Conservation (phyloP, 1,140 invertebrate species). For the Trinorchestia longiramus region DNA sequence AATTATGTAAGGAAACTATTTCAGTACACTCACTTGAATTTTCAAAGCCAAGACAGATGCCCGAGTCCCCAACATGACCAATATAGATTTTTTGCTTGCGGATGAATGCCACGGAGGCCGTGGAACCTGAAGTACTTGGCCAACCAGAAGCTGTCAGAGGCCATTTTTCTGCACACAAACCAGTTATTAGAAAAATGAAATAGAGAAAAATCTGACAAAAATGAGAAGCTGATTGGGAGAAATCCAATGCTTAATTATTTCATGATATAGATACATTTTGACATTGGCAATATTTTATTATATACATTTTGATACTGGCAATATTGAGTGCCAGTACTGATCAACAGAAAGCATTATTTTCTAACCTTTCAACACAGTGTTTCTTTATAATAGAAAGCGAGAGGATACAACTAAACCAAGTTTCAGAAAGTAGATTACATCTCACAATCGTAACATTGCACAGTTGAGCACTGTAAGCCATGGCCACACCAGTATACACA, state of each 20-base stretch:
- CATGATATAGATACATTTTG: no score
- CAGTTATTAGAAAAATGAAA: neutral
- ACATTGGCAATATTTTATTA: no score
- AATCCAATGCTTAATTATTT: neutral
- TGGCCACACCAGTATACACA: no score
- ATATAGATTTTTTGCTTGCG: conserved; percentile 94
- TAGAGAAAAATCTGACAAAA: neutral
- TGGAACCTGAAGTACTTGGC: conserved; percentile 96
- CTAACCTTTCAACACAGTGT: no score
- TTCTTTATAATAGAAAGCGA: no score
- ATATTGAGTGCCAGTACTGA: no score
- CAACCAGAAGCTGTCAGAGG: conserved; percentile 91
- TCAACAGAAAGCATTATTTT: no score
- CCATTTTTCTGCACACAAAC: conserved; percentile 75
- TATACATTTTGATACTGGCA: no score
- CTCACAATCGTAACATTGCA: no score
- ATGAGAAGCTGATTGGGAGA: neutral
- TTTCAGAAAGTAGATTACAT: no score
- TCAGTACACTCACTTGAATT: conserved; percentile 51
- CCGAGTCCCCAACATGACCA: conserved; percentile 97
- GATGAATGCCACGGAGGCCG: conserved; percentile 95
- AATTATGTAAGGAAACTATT: neutral
- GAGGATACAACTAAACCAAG: no score
- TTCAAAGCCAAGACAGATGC: conserved; percentile 89
- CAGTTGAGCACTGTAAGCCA: no score